Conservation (phyloP, 2,113 vertebrate species). For the Pteruthius melanotis region DNA sequence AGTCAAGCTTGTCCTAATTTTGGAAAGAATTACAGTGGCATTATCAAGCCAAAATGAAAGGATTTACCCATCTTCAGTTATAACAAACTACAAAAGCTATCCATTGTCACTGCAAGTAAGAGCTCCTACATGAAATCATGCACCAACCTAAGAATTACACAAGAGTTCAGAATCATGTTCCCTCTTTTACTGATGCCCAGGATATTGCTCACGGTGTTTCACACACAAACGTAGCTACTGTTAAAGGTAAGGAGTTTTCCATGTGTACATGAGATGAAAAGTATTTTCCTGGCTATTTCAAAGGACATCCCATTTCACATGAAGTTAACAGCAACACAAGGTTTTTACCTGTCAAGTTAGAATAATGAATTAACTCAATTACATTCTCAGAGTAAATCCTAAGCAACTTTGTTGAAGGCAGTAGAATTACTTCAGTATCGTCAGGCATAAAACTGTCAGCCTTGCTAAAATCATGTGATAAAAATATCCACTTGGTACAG, state of each 20-base stretch:
- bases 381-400: not conserved
- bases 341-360: not conserved
- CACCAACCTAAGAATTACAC: not conserved
- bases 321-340: not conserved
- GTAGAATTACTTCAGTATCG: not conserved
- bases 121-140: not conserved
- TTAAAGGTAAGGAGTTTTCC: not conserved
- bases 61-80: not conserved
- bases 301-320: not conserved
- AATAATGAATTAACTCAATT: not conserved
- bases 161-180: not conserved
- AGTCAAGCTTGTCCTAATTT: not conserved
- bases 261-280: not conserved
- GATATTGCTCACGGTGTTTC: not conserved
- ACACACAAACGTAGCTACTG: not conserved
- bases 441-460: not conserved
- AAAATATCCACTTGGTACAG: not conserved
- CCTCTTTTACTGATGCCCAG: not conserved
- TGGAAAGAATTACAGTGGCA: not conserved
- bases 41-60: not conserved
- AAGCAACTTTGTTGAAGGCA: not conserved
- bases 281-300: not conserved
- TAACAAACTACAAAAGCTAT: not conserved
- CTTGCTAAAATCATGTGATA: not conserved
- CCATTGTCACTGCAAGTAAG: not conserved